A percentile compares a stretch with the other conserved stretches of the same genome.
Evolutionary conservation across 2,797 vertebrate genomes (phyloP).

Genomic region (Onychomys arenicola): DNA sequence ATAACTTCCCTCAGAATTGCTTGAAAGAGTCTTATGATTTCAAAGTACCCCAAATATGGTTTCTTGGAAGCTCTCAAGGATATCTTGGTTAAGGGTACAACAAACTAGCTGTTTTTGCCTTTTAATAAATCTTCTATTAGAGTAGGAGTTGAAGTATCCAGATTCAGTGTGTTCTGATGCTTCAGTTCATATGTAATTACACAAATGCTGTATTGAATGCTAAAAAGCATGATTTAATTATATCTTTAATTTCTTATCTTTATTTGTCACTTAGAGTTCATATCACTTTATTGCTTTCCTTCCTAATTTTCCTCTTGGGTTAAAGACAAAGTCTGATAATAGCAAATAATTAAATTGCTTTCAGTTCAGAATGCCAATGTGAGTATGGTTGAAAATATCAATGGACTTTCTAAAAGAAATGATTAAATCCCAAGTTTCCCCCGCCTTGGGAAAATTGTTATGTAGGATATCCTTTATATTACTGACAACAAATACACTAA

Average conservation of each 20-base stretch:
- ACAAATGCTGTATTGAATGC: background rate
- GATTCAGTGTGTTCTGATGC: background rate
- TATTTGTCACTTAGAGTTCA: slow-evolving; percentile 16
- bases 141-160: background rate
- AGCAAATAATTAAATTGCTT: slow-evolving; percentile 47
- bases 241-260: slow-evolving; percentile 38
- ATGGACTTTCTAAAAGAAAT: background rate
- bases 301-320: slow-evolving; percentile 23
- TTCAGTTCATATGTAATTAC: background rate
- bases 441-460: background rate
- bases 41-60: background rate
- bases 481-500: background rate
- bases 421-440: background rate
- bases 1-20: background rate
- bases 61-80: background rate
- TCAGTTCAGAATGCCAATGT: background rate
- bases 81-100: background rate
- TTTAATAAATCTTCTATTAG: background rate
- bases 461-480: background rate
- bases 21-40: background rate
- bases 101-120: background rate
- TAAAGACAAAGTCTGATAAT: slow-evolving; percentile 37
- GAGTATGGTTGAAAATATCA: background rate
- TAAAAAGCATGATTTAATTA: background rate
- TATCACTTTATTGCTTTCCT: slow-evolving; percentile 27